Evolutionary conservation across 2,888 invertebrate species (phyloP).

Genomic region (Litoditis marina): DNA sequence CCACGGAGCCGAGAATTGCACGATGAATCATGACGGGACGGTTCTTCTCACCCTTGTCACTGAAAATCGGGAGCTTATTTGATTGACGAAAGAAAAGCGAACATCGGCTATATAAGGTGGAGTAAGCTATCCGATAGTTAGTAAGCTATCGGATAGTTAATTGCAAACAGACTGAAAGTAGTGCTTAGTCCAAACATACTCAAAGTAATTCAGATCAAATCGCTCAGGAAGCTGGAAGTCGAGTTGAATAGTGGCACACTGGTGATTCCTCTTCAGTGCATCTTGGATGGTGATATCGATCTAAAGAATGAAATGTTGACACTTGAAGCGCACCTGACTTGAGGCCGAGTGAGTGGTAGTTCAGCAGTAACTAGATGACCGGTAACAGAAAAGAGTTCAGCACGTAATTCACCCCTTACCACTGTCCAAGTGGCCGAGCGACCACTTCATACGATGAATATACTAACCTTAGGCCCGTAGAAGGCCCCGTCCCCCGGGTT

Average conservation of each 20-base stretch:
- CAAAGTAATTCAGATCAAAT: slow-evolving; percentile 74
- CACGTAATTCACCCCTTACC: too few species aligned
- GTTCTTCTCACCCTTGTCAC: slow-evolving; percentile 82
- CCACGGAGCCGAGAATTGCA: slow-evolving; percentile 92
- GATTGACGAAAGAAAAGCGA: too few species aligned
- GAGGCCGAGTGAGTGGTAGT: too few species aligned
- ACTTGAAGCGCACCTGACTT: too few species aligned
- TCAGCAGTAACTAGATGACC: too few species aligned
- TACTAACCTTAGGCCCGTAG: slow-evolving; percentile 83
- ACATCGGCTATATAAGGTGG: too few species aligned
- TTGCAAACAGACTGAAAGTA: too few species aligned
- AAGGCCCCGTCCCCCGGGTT: slow-evolving; percentile 87
- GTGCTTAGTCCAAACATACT: slow-evolving; percentile 65
- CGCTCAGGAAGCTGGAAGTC: slow-evolving; percentile 94
- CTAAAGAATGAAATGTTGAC: slow-evolving; percentile 17
- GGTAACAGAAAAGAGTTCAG: too few species aligned
- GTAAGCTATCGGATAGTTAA: too few species aligned
- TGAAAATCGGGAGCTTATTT: slow-evolving; percentile 63
- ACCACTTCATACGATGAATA: neutral
- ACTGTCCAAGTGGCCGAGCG: too few species aligned
- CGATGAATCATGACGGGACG: slow-evolving; percentile 96
- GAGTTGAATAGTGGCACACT: slow-evolving; percentile 95
- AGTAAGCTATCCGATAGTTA: too few species aligned
- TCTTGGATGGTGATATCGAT: slow-evolving; percentile 79
- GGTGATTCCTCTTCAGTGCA: slow-evolving; percentile 82